These are phyloP conservation scores for Lophius americanus DNA, from an alignment of 2,797 vertebrate genomes.

Conservation along the genomic window DNA sequence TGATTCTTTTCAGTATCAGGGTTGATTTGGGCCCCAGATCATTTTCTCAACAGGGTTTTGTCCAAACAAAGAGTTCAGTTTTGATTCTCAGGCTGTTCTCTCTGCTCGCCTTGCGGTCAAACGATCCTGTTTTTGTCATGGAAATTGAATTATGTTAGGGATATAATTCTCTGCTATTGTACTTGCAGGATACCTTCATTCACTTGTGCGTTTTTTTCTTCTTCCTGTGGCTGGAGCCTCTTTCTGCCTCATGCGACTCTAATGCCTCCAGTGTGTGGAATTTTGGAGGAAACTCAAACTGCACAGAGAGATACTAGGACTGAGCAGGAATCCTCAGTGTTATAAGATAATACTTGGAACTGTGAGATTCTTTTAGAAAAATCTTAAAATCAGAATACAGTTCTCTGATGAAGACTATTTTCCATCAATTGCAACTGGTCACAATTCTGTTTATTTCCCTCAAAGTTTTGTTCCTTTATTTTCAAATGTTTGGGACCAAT, in stretches of 20 bases:
- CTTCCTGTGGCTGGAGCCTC: conserved; percentile 26
- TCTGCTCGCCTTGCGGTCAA: conserved; percentile 3
- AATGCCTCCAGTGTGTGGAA: conserved; percentile 28
- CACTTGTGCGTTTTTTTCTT: conserved; percentile 36
- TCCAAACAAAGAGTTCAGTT: conserved; percentile 19
- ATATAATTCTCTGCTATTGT: conserved; percentile 39
- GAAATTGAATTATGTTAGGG: conserved; percentile 18
- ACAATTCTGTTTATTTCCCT: neutral
- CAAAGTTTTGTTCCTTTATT: neutral
- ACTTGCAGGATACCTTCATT: conserved; percentile 29
- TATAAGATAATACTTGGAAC: conserved; percentile 1
- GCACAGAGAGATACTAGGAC: conserved; percentile 1
- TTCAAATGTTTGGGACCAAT: neutral
- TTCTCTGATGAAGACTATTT: neutral
- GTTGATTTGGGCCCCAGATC: conserved; percentile 8
- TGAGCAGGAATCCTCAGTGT: conserved; percentile 4
- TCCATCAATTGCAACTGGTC: neutral
- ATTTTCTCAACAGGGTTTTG: conserved; percentile 19
- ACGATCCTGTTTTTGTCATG: conserved; percentile 9
- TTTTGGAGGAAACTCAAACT: conserved; percentile 12
- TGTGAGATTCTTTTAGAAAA: too few relatives aligned
- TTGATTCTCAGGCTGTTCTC: conserved; percentile 17
- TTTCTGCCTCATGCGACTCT: conserved; percentile 12
- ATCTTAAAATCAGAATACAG: neutral
- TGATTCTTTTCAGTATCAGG: neutral